These are phyloP conservation scores for Hemibates koningsi DNA, from an alignment of 2,113 vertebrate species.

Conservation along the genomic window DNA sequence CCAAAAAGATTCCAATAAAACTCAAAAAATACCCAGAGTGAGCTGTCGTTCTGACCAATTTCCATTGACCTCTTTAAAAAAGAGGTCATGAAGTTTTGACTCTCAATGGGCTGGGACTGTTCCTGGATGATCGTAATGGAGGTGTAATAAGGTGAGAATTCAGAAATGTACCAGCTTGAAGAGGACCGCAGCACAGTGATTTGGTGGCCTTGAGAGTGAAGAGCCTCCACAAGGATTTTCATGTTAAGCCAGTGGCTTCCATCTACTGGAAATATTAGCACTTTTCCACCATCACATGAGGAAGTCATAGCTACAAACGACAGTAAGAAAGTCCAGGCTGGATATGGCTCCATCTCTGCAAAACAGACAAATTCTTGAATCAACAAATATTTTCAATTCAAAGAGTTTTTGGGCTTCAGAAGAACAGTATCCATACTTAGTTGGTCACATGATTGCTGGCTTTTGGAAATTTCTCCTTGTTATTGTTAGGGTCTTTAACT, in stretches of 20 bases:
- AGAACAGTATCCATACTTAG: background rate
- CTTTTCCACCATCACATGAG: slow-evolving; percentile 14
- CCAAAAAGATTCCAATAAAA: slow-evolving; percentile 31
- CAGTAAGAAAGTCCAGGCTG: background rate
- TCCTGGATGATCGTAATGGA: slow-evolving; percentile 48
- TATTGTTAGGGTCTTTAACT: too few species aligned
- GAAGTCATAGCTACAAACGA: background rate
- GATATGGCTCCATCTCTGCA: slow-evolving; percentile 18
- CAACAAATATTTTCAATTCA: background rate
- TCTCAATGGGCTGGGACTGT: slow-evolving; percentile 21
- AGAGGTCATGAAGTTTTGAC: slow-evolving; percentile 42
- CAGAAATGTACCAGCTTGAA: slow-evolving; percentile 51
- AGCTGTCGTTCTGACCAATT: background rate
- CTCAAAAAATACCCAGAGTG: slow-evolving; percentile 9
- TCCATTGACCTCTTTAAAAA: slow-evolving; percentile 29
- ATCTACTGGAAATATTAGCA: slow-evolving; percentile 41
- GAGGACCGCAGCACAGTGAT: slow-evolving; percentile 41
- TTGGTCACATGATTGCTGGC: too few species aligned
- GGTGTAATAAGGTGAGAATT: slow-evolving; percentile 39
- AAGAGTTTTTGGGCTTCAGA: background rate
- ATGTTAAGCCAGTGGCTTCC: slow-evolving; percentile 64
- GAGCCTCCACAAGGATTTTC: slow-evolving; percentile 44
- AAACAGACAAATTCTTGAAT: background rate
- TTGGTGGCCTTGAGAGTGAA: slow-evolving; percentile 42
- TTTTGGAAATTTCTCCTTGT: too few species aligned